A percentile compares a stretch with the other conserved stretches of the same genome.
Evolutionary conservation across 1,140 invertebrate species (phyloP).

Genomic region (Mizuhopecten yessoensis): DNA sequence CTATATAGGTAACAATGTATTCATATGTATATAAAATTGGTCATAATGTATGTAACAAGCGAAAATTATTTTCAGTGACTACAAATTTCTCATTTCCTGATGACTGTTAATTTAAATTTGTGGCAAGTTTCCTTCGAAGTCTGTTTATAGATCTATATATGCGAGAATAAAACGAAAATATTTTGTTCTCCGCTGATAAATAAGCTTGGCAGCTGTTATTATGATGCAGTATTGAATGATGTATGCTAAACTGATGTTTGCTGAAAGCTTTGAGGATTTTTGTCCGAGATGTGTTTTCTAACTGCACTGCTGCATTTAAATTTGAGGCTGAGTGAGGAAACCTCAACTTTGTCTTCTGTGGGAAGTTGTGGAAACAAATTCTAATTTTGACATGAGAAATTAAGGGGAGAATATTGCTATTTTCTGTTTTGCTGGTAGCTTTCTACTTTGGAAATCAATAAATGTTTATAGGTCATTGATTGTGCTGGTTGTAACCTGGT

Average conservation of each 20-base stretch:
- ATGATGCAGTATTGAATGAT: neutral
- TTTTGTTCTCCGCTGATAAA: neutral
- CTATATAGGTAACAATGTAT: too few species aligned
- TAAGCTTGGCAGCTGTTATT: neutral
- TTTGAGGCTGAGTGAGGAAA: too few species aligned
- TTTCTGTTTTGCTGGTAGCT: conserved; percentile 24
- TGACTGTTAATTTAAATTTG: too few species aligned
- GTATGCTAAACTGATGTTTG: neutral
- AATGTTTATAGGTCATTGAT: neutral
- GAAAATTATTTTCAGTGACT: too few species aligned
- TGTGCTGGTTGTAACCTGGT: conserved; percentile 6
- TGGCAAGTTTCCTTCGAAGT: too few species aligned
- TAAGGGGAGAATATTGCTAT: neutral
- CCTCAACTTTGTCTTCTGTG: neutral
- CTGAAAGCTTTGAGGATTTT: neutral
- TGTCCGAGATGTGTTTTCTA: neutral
- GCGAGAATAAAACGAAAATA: neutral
- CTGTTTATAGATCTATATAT: too few species aligned
- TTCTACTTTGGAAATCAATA: neutral
- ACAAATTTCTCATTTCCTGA: too few species aligned
- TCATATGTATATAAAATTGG: too few species aligned
- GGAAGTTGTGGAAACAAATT: neutral
- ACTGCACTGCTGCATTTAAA: neutral
- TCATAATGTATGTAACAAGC: too few species aligned
- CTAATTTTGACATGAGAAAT: neutral